Percentiles rank a stretch among this genome's conserved stretches.
Evolutionary conservation across 1,140 invertebrate species (phyloP).

Genomic region (Cotesia typhae): DNA sequence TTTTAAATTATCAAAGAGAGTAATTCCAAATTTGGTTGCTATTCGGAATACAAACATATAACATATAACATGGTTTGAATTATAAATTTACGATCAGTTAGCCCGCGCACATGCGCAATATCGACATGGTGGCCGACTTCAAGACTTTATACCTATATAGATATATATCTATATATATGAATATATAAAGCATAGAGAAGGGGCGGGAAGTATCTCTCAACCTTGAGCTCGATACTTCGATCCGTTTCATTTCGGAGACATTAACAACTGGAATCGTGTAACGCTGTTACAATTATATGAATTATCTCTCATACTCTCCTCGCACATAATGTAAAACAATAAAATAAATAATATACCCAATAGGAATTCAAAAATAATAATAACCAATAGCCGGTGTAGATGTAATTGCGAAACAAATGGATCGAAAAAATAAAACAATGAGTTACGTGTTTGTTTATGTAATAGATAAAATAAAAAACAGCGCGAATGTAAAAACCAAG

Average conservation of each 20-base stretch:
- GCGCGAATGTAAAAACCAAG: too few relatives aligned
- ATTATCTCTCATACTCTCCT: background rate
- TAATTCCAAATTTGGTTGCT: background rate
- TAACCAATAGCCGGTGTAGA: too few relatives aligned
- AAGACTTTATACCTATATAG: conserved; percentile 13
- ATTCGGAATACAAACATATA: background rate
- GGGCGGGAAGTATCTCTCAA: conserved; percentile 33
- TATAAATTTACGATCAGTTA: conserved; percentile 26
- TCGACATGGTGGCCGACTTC: too few relatives aligned
- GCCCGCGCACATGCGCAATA: conserved; percentile 15
- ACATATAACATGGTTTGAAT: conserved; percentile 25
- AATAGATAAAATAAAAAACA: too few relatives aligned
- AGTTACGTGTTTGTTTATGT: too few relatives aligned
- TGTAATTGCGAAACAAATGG: too few relatives aligned
- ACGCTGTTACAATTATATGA: background rate
- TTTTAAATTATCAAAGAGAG: too few relatives aligned
- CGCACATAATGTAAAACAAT: conserved; percentile 1
- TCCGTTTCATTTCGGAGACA: conserved; percentile 57
- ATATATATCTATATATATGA: conserved; percentile 8
- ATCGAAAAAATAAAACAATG: too few relatives aligned
- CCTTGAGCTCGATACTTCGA: conserved; percentile 58
- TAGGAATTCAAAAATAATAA: too few relatives aligned
- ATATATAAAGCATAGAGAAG: conserved; percentile 12
- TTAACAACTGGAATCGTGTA: conserved; percentile 36
- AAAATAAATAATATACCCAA: background rate